These are phyloP conservation scores for Emys orbicularis DNA, from an alignment of 2,797 vertebrate species.

Conservation along the genomic window DNA sequence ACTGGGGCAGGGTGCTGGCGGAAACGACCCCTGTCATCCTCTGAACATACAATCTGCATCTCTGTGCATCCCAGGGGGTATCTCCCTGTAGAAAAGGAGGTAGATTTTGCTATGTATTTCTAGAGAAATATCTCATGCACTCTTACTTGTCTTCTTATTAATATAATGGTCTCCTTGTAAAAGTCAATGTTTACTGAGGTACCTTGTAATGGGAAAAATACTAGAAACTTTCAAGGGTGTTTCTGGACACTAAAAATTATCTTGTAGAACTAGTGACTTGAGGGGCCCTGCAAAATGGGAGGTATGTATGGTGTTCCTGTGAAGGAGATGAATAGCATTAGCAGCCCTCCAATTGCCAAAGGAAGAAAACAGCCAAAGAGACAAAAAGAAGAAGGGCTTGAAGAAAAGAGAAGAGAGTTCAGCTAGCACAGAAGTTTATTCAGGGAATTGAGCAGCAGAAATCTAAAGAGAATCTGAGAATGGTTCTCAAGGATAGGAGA, in stretches of 20 bases:
- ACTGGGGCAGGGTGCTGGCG: not conserved
- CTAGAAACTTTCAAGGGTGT: not conserved
- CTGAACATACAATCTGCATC: not conserved
- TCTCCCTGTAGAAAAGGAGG: not conserved
- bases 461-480: not conserved
- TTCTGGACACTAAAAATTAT: not conserved
- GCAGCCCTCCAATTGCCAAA: not conserved
- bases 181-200: not conserved
- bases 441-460: not conserved
- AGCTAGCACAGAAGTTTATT: not conserved
- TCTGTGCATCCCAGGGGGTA: too few species aligned
- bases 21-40: not conserved
- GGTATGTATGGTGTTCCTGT: not conserved
- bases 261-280: not conserved
- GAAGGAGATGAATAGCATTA: not conserved
- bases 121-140: accelerated
- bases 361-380: not conserved
- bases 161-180: not conserved
- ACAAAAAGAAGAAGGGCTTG: accelerated
- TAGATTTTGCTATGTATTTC: not conserved
- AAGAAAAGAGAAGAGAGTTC: not conserved
- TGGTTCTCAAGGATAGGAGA: not conserved
- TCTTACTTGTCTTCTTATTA: not conserved
- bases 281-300: not conserved
- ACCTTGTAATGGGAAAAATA: not conserved